phyloP scores from a whole-genome alignment of 2,888 invertebrate genomes.

The Calameuta pallipes region DNA sequence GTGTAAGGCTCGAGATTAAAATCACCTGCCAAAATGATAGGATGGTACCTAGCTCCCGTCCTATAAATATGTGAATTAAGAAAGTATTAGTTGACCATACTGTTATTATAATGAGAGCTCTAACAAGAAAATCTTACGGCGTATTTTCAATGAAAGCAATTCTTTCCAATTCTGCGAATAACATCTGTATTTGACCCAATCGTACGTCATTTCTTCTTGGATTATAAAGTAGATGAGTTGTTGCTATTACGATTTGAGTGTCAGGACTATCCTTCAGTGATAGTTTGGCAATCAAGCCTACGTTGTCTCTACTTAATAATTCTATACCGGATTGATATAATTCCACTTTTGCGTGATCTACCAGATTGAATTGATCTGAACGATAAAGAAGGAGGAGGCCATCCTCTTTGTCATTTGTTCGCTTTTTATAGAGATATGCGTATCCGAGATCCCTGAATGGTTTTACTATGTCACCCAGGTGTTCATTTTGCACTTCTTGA shows the following conservation, averaged over 20 bases:
- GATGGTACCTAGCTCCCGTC: constrained; percentile 70
- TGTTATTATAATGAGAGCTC: constrained; percentile 16
- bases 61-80: constrained; percentile 44
- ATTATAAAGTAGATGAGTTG: constrained; percentile 95
- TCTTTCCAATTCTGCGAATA: constrained; percentile 87
- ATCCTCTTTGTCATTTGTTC: constrained; percentile 84
- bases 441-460: constrained; percentile 74
- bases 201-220: constrained; percentile 89
- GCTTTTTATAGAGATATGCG: constrained; percentile 81
- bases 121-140: constrained; percentile 42
- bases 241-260: constrained; percentile 81
- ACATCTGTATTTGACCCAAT: constrained; percentile 85
- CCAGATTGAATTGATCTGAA: constrained; percentile 73
- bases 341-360: constrained; percentile 78
- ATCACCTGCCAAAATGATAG: constrained; percentile 92
- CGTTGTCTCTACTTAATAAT: constrained; percentile 86
- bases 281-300: constrained; percentile 85
- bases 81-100: constrained; percentile 29
- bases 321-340: constrained; percentile 73
- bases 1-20: constrained; percentile 87
- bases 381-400: constrained; percentile 93
- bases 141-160: constrained; percentile 71
- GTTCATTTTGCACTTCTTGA: constrained; percentile 91
- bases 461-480: constrained; percentile 73
- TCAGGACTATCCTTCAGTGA: constrained; percentile 68